A percentile compares a stretch with the other conserved stretches of the same genome.
Conservation (phyloP, 2,113 vertebrate genomes). For the Scytalopus superciliaris region DNA sequence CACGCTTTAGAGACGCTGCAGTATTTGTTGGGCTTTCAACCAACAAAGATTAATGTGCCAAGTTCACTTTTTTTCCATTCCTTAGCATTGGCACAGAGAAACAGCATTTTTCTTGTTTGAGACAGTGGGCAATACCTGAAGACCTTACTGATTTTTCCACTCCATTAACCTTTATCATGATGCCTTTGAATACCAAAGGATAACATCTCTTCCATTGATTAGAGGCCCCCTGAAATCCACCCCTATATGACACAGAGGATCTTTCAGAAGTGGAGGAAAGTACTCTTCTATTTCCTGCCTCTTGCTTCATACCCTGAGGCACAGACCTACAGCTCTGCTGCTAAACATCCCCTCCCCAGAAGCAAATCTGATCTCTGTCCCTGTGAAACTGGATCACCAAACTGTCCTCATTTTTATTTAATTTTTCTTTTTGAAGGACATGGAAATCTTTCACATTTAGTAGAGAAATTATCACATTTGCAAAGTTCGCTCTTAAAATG, state of each 20-base stretch:
- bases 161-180: background rate
- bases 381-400: background rate
- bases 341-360: background rate
- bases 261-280: background rate
- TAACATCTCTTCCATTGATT: background rate
- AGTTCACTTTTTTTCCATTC: background rate
- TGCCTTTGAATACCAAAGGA: slow-evolving; percentile 10
- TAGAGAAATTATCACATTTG: background rate
- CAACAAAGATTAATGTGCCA: background rate
- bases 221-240: background rate
- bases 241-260: background rate
- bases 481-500: background rate
- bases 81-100: background rate
- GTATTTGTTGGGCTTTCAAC: background rate
- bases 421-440: background rate
- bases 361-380: background rate
- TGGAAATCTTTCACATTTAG: background rate
- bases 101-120: background rate
- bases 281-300: background rate
- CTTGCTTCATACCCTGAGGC: background rate
- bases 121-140: background rate
- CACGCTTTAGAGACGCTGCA: background rate
- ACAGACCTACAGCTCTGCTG: background rate
- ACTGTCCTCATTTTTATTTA: background rate
- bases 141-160: slow-evolving; percentile 1